phyloP scores from a whole-genome alignment of 2,113 vertebrate genomes.

The Calyptomena viridis region DNA sequence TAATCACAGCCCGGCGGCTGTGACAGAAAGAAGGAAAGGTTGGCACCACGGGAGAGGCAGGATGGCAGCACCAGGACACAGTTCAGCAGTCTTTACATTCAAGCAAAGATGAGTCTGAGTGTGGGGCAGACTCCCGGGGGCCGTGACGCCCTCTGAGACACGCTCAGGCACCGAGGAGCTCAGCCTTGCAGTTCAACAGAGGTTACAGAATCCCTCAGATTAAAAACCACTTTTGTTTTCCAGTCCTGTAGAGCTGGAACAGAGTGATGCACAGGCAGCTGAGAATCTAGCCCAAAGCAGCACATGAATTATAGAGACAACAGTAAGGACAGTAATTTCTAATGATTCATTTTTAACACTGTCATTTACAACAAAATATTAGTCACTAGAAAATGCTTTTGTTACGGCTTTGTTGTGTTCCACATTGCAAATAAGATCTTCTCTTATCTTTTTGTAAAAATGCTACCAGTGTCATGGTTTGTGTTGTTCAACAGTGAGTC shows the following conservation, averaged over 20 bases:
- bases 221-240: not conserved
- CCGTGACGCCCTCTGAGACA: not conserved
- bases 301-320: not conserved
- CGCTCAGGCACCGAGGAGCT: not conserved
- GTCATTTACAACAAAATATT: not conserved
- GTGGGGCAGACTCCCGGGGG: not conserved
- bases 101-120: not conserved
- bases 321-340: not conserved
- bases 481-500: not conserved
- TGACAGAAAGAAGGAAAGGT: not conserved
- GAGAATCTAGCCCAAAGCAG: not conserved
- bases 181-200: not conserved
- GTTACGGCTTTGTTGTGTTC: not conserved
- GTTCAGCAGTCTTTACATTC: not conserved
- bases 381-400: not conserved
- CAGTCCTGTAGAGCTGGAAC: not conserved
- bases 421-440: not conserved
- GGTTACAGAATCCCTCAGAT: not conserved
- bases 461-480: not conserved
- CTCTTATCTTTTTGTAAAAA: not conserved
- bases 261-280: not conserved
- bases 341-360: not conserved
- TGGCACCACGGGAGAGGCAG: not conserved
- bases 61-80: not conserved
- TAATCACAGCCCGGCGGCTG: not conserved